Conservation (phyloP, 2,888 invertebrate species). For the Allophyes oxyacanthae region DNA sequence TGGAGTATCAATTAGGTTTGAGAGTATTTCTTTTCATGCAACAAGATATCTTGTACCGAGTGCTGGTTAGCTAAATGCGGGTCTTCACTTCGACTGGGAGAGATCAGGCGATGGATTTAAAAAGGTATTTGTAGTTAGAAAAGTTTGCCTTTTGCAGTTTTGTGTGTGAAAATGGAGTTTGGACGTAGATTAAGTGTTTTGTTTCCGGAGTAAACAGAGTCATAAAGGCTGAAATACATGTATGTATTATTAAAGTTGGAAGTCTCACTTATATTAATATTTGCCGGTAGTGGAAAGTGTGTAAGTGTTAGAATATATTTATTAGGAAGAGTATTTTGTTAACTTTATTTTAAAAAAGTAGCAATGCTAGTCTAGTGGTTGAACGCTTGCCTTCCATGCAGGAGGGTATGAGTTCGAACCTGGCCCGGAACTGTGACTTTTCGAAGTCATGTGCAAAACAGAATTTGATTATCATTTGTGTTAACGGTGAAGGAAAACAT, state of each 20-base stretch:
- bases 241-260: constrained; percentile 5
- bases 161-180: neutral
- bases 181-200: neutral
- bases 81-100: constrained; percentile 38
- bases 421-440: too few species aligned
- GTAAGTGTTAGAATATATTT: too few species aligned
- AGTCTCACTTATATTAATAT: constrained; percentile 1
- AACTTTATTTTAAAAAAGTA: too few species aligned
- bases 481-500: too few species aligned
- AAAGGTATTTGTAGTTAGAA: neutral
- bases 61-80: constrained; percentile 15
- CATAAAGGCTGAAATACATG: constrained; percentile 19
- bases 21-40: constrained; percentile 31
- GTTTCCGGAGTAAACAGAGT: constrained; percentile 24
- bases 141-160: neutral
- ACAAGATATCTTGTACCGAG: constrained; percentile 30
- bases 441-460: too few species aligned
- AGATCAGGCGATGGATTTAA: constrained; percentile 23
- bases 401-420: too few species aligned
- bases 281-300: too few species aligned
- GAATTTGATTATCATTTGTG: too few species aligned
- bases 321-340: too few species aligned
- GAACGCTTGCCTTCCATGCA: too few species aligned
- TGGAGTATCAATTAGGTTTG: constrained; percentile 46
- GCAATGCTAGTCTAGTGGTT: too few species aligned